Evolutionary conservation across 2,797 vertebrate genomes (phyloP), one percentile per base, ranked within the genome.

Genomic region (Triplophysa bombifrons): DNA sequence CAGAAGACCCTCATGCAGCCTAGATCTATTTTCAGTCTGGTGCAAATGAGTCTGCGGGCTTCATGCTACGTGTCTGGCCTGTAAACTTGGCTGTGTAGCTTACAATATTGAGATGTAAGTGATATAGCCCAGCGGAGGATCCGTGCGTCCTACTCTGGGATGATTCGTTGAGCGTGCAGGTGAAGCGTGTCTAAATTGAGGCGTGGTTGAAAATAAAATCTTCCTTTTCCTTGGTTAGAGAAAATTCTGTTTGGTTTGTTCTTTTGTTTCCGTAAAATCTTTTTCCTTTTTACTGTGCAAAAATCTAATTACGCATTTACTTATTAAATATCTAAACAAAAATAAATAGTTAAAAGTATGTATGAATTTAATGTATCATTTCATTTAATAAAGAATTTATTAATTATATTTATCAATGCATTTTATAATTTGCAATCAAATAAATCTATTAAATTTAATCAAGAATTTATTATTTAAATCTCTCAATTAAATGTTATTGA

Each of bases 1-100:
- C 76, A 41, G 75, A 78, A 72, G 66, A 64, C 64, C 25, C 48
- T 72, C 53, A 10, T 74, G 38, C 67, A 60, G 81, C 72, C 75
- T 44, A 50, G 76, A 81, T 83, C 76, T 74, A 55, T 80, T 85
- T 83, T 83, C 76, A 83, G 72, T 81, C 70, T 27, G 25, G 80
- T 38, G 80, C 60, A 82, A 76, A 82, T 65, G 58, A 69, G 61
- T 67, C 69, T 25, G 50, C 12, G 56, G 53, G 70, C 67, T 68
- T 76, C 73, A 38, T 12, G 53, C 30, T 34, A 72, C 69, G 68
- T 34, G 77, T 70, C 56, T 74, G 76, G 66, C 38, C 66, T 46
- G 44, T 58, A 85, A 80, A 82, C 51, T 20, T 51, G 9, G 10
- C 51, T 63, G 78, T 46, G 48, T 51, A 20, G 10, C 44, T 20